Evolutionary conservation across 1,140 invertebrate genomes (phyloP), one percentile per base, ranked within the genome.

Genomic region (Musca domestica): DNA sequence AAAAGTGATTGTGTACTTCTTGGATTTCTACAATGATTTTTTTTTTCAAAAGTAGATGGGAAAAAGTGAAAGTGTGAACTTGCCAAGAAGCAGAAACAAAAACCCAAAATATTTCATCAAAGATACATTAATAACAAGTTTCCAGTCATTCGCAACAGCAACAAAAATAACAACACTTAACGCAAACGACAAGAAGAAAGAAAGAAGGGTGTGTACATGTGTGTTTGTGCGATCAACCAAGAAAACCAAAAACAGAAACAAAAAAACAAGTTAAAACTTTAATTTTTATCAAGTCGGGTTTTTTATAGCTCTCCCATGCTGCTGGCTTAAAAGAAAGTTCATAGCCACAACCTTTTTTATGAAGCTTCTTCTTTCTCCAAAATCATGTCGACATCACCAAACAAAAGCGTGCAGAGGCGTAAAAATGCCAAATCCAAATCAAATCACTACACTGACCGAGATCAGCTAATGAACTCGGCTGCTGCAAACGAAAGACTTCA

Each of bases 331-430:
- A 51, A 17, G 20, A 19, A 51, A 51, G 20, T 19, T 51, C 9
- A 51, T 20, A 51, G 17, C 20, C 20, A 12, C 10, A 41, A 41
- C 34, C 20, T 51, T 20, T 19, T 19, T 22, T 51, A 51, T 51
- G 20, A 61, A 41, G 19, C 17, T 34, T 20, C 17, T 19, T 19
- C 19, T 34, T 12, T 41, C 17, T 41, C 1, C 30, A 10, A 64
- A 64, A 64, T 5, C 17, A 69, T 78, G 76, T 76, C 76, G 49
- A 75, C 69, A 67, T 67, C 73, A 69, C 67, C 69, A 34, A 76
- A 64, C 58, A 76, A 67, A 58, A 74, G 48, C n/a, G 66, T 79
- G 41, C 77, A 77, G 41, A 70, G 77, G 46, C 77, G 77, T 69
- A 79, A 79, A 69, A 63, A 73, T 64, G 64, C 70, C 47, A 72